phyloP scores from a whole-genome alignment of 2,113 vertebrate genomes.

The Gobius niger region DNA sequence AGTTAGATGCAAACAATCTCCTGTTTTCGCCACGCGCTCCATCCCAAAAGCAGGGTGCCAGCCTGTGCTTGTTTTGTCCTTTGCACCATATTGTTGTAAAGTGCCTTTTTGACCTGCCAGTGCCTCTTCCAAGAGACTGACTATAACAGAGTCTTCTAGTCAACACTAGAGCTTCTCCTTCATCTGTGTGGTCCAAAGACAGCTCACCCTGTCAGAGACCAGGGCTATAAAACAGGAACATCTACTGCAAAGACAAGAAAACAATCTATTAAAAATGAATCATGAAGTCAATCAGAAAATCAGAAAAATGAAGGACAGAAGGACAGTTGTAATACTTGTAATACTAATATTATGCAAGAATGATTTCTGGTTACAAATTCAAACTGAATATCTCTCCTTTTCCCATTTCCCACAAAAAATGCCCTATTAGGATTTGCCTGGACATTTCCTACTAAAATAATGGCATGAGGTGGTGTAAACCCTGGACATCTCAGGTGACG shows the following conservation, averaged over 20 bases:
- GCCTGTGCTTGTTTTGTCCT: constrained; percentile 43
- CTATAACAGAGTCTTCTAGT: constrained; percentile 41
- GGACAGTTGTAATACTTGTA: too few relatives aligned
- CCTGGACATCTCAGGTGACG: too few relatives aligned
- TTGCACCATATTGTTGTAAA: constrained; percentile 44
- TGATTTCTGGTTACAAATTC: too few relatives aligned
- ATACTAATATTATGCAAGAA: too few relatives aligned
- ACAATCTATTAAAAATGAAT: background rate
- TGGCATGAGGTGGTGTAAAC: too few relatives aligned
- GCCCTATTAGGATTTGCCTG: too few relatives aligned
- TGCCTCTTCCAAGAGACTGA: constrained; percentile 36
- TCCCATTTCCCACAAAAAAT: too few relatives aligned
- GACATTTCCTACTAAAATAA: too few relatives aligned
- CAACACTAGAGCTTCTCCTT: constrained; percentile 18
- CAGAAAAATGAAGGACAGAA: too few relatives aligned
- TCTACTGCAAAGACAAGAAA: constrained; percentile 49
- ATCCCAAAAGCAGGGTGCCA: constrained; percentile 24
- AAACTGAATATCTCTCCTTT: too few relatives aligned
- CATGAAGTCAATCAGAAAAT: background rate
- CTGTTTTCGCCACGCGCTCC: constrained; percentile 27
- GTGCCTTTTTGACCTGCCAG: constrained; percentile 48
- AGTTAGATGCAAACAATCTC: constrained; percentile 39
- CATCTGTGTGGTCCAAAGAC: constrained; percentile 21
- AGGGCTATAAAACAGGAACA: constrained; percentile 73
- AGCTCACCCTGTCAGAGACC: constrained; percentile 19